Evolutionary conservation across 2,113 vertebrate genomes (phyloP).

Genomic region (Leptodactylus fuscus): DNA sequence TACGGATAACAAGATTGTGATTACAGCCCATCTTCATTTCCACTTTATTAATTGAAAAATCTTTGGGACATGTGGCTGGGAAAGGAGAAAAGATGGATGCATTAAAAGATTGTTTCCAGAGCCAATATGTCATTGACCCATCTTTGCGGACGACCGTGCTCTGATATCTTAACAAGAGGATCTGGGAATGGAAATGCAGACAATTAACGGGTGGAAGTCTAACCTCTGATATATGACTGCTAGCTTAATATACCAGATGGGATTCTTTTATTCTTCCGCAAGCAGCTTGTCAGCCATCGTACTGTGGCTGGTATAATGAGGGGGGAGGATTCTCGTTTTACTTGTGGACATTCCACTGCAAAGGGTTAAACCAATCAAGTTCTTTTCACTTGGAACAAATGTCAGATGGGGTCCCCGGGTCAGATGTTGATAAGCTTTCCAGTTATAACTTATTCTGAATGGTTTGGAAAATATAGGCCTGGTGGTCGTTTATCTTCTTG

Average conservation of each 20-base stretch:
- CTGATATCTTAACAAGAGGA: slow-evolving; percentile 30
- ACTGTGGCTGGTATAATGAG: not conserved
- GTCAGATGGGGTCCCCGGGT: slow-evolving; percentile 4
- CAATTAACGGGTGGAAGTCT: slow-evolving; percentile 28
- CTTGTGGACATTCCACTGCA: not conserved
- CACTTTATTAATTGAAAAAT: slow-evolving; percentile 60
- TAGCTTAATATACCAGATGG: slow-evolving; percentile 46
- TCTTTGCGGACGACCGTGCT: not conserved
- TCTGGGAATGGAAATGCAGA: slow-evolving; percentile 35
- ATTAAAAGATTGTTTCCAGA: slow-evolving; percentile 52
- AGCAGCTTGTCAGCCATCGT: slow-evolving; percentile 25
- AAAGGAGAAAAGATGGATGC: slow-evolving; percentile 54
- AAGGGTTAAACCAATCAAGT: slow-evolving; percentile 27
- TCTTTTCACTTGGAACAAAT: not conserved
- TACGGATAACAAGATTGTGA: slow-evolving; percentile 58
- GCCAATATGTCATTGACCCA: slow-evolving; percentile 38
- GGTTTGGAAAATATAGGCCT: slow-evolving; percentile 8
- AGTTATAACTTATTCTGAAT: slow-evolving; percentile 17
- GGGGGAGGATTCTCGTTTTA: not conserved
- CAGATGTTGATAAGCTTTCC: slow-evolving; percentile 21
- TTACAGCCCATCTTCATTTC: slow-evolving; percentile 58
- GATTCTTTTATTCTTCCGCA: slow-evolving; percentile 27
- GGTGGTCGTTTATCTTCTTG: slow-evolving; percentile 26
- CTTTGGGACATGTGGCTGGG: slow-evolving; percentile 57
- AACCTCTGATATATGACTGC: slow-evolving; percentile 49